These are phyloP conservation scores for Palythoa heliodiscus DNA, from an alignment of 92 coral and sea anemone genomes.

Conservation along the genomic window DNA sequence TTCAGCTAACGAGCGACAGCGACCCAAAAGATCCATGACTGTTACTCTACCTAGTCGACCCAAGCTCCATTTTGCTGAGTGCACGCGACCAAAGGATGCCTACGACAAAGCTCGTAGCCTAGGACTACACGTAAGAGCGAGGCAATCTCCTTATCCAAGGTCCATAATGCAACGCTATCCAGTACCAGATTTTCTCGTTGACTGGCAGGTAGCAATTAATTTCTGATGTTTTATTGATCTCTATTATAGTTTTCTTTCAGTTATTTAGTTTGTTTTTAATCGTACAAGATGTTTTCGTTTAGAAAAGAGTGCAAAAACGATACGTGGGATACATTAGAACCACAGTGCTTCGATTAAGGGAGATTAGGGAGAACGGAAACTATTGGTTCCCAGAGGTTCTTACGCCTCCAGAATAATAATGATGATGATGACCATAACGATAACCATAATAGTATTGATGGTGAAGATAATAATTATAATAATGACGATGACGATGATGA, in stretches of 20 bases:
- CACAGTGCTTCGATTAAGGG: too few relatives aligned
- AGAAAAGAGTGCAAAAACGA: not conserved
- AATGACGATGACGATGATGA: too few relatives aligned
- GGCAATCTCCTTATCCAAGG: conserved; percentile 85
- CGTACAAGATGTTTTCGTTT: not conserved
- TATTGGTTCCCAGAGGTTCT: too few relatives aligned
- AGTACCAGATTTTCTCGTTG: conserved; percentile 87
- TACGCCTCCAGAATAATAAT: too few relatives aligned
- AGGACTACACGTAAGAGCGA: conserved; percentile 73
- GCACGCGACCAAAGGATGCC: conserved; percentile 28
- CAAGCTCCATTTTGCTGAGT: not conserved
- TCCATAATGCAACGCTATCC: conserved; percentile 74
- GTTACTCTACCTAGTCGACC: conserved; percentile 11
- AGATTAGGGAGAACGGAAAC: too few relatives aligned
- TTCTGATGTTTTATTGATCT: not conserved
- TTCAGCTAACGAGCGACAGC: not conserved
- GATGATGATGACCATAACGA: too few relatives aligned
- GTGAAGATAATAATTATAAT: too few relatives aligned
- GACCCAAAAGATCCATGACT: conserved; percentile 12
- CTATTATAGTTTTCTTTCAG: not conserved
- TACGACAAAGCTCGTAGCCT: conserved; percentile 60
- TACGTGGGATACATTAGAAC: not conserved
- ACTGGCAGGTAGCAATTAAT: conserved; percentile 69
- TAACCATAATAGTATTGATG: too few relatives aligned
- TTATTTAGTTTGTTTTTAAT: not conserved